These are phyloP conservation scores for Tetragnatha montana DNA, from an alignment of 2,888 invertebrate genomes.

Conservation along the genomic window DNA sequence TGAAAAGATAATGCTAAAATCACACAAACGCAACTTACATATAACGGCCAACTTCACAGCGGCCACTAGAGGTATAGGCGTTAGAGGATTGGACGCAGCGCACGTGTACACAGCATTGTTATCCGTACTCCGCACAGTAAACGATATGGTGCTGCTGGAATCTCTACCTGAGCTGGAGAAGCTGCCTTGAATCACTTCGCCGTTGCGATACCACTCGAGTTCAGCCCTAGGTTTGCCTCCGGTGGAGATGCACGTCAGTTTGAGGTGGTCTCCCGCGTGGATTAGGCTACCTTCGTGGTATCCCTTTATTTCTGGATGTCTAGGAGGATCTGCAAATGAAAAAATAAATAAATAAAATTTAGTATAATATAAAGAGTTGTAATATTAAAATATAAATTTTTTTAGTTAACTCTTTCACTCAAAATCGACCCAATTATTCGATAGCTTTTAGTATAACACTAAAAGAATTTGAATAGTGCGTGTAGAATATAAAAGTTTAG, in stretches of 20 bases:
- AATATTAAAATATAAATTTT: background rate
- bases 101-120: conserved; percentile 95
- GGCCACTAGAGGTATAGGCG: conserved; percentile 73
- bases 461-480: too few relatives aligned
- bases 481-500: too few relatives aligned
- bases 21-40: conserved; percentile 83
- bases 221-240: conserved; percentile 98
- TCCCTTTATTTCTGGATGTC: conserved; percentile 92
- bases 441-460: too few relatives aligned
- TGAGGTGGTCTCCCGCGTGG: conserved; percentile 91
- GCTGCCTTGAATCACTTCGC: conserved; percentile 88
- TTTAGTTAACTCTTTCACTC: background rate
- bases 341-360: background rate
- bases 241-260: conserved; percentile 90
- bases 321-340: conserved; percentile 85
- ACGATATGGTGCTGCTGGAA: conserved; percentile 91
- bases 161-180: conserved; percentile 88
- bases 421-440: too few relatives aligned
- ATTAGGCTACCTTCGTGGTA: conserved; percentile 92
- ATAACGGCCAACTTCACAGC: conserved; percentile 83
- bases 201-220: conserved; percentile 95
- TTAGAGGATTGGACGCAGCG: conserved; percentile 83
- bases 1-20: too few relatives aligned
- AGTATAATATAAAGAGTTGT: background rate
- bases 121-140: conserved; percentile 91